These are phyloP conservation scores for Saccostrea glomerata DNA, from an alignment of 1,140 invertebrate genomes.

Conservation along the genomic window DNA sequence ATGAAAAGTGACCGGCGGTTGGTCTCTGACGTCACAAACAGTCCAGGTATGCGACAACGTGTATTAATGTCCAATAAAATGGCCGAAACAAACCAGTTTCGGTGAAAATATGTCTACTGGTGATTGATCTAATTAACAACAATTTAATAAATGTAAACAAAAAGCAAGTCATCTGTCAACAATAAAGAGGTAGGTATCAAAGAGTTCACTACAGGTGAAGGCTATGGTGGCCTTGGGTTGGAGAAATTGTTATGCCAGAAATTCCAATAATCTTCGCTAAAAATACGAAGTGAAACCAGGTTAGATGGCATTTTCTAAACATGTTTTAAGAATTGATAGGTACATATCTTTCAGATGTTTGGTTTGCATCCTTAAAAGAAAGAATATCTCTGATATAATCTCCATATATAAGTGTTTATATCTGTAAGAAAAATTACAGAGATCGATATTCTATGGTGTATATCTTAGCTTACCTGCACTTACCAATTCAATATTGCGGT, in stretches of 20 bases:
- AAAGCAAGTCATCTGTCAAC: background rate
- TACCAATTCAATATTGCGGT: too few species aligned
- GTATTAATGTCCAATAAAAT: background rate
- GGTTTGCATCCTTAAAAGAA: too few species aligned
- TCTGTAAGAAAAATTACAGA: too few species aligned
- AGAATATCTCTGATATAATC: too few species aligned
- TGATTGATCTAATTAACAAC: slow-evolving; percentile 29
- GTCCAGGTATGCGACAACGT: background rate
- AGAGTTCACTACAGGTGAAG: background rate
- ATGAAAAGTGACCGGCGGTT: background rate
- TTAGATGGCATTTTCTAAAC: too few species aligned
- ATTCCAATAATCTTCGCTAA: too few species aligned
- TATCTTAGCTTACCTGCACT: too few species aligned
- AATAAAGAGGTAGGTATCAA: background rate
- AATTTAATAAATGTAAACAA: slow-evolving; percentile 33
- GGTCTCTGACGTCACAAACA: background rate
- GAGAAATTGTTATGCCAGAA: background rate
- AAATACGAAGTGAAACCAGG: too few species aligned
- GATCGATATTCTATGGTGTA: too few species aligned
- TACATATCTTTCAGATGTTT: too few species aligned
- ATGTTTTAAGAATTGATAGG: too few species aligned
- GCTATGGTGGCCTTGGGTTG: background rate
- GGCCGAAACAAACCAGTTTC: background rate
- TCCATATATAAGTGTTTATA: too few species aligned
- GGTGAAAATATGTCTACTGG: slow-evolving; percentile 1